Evolutionary conservation across 2,888 invertebrate genomes (phyloP), one percentile per base, ranked within the genome.

Genomic region (Brassicogethes aeneus): DNA sequence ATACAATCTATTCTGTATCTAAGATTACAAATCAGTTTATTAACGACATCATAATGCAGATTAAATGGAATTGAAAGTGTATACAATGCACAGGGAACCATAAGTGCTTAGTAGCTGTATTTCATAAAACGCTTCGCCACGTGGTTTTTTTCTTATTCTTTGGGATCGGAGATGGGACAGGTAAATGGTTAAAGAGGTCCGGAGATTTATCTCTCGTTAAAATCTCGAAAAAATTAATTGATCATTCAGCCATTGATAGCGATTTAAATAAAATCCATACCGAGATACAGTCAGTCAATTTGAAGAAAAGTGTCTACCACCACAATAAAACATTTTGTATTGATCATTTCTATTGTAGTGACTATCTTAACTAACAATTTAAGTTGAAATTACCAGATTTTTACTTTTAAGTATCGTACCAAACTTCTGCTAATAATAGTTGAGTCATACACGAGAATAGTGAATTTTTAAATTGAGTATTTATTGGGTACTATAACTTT

Each of bases 121-220:
- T 23, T 23, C 23, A 23, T 23, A 23, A 23, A 23, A 23, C 23
- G 23, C 23, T 23, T 23, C 23, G 23, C 23, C 23, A 23, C 23
- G 10, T 23, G 23, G n/a, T n/a, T n/a, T n/a, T n/a, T n/a, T n/a
- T n/a, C n/a, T n/a, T n/a, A n/a, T 23, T 23, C 23, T 10, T 23
- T 23, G 10, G 10, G 10, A 23, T n/a, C n/a, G n/a, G n/a, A n/a
- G n/a, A n/a, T 10, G 23, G 23, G 23, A 23, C 23, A 23, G 23
- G 23, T 23, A 23, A 23, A 23, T 23, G 23, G 23, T 23, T 23
- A 23, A 23, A 23, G 23, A 23, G 23, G 23, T 10, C 23, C 10
- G 10, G 23, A 23, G 23, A 23, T 10, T 23, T 23, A 23, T 23
- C 23, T 23, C 5, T 7, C 10, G 23, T 23, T 23, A 23, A 23